Evolutionary conservation across 2,797 vertebrate genomes (phyloP), one percentile per base, ranked within the genome.

Genomic region (Alca torda): DNA sequence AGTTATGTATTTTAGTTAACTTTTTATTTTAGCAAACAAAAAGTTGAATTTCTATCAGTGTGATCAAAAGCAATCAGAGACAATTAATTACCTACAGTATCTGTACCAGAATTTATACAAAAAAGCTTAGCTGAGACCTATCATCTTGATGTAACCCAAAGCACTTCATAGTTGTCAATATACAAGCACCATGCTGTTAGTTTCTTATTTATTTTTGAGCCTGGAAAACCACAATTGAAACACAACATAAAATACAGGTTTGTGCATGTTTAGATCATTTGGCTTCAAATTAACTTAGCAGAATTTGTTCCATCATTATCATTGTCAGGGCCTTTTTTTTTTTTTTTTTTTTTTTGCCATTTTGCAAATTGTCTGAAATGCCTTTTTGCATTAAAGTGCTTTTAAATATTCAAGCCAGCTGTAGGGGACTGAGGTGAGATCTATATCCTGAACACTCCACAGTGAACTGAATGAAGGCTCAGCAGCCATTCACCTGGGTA

Each of bases 251-350:
- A 54, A 2, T 10, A 53, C 4, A 45, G 5, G 19, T 28, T 59
- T 63, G 6, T 54, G 6, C 28, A 46, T 5, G 1, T 73, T 86
- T 64, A 60, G 16, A n/a, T 78, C 6, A 46, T 68, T 77, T 39
- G 11, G 5, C 17, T 85, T 72, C 43, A 67, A 67, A 59, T 63
- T 43, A 74, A 26, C 5, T n/a, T 48, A 75, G 11, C 15, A 53
- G n/a, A 70, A 33, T 56, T 59, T 77, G 3, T 56, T 78, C 8
- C 16, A 37, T 18, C 1, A 0, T 30, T 63, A 28, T 2, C 0
- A 28, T 50, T 45, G 4, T 54, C 10, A 51, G 19, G 4, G 15
- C 0, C 0, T 31, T 63, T 46, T 46, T 35, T 89, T 46, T 43
- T 63, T 46, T 46, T 35, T 89, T 46, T 43, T 8, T 35, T 89